Conservation (phyloP, 2,888 invertebrate species). For the Agrochola lychnidis region DNA sequence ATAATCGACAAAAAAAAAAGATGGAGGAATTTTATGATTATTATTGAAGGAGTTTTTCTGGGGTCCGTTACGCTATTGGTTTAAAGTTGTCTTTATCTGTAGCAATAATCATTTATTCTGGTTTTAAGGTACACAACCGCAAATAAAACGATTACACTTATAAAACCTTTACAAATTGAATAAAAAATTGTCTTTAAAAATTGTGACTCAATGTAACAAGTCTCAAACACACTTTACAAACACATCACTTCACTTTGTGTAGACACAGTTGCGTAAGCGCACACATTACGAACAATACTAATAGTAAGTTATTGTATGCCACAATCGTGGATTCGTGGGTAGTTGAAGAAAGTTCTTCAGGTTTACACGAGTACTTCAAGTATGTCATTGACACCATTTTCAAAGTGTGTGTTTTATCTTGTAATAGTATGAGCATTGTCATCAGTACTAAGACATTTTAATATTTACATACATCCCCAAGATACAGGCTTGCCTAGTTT, state of each 20-base stretch:
- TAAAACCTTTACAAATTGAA: background rate
- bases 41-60: too few species aligned
- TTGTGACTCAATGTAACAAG: background rate
- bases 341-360: slow-evolving; percentile 26
- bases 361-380: slow-evolving; percentile 20
- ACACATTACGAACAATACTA: slow-evolving; percentile 38
- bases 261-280: slow-evolving; percentile 47
- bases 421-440: background rate
- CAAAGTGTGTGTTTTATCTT: slow-evolving; percentile 15
- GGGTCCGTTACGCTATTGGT: too few species aligned
- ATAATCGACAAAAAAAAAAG: too few species aligned
- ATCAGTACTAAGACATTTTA: background rate
- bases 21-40: too few species aligned
- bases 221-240: background rate
- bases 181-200: background rate
- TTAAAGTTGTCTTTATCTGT: background rate
- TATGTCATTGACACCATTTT: slow-evolving; percentile 25
- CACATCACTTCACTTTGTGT: slow-evolving; percentile 31
- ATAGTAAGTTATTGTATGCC: slow-evolving; percentile 26
- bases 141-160: background rate
- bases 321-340: slow-evolving; percentile 13
- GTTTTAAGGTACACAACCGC: background rate
- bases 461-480: background rate
- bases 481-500: background rate
- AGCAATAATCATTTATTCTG: background rate